Evolutionary conservation across 2,113 vertebrate species (phyloP).

Genomic region (Catharus fuscescens): DNA sequence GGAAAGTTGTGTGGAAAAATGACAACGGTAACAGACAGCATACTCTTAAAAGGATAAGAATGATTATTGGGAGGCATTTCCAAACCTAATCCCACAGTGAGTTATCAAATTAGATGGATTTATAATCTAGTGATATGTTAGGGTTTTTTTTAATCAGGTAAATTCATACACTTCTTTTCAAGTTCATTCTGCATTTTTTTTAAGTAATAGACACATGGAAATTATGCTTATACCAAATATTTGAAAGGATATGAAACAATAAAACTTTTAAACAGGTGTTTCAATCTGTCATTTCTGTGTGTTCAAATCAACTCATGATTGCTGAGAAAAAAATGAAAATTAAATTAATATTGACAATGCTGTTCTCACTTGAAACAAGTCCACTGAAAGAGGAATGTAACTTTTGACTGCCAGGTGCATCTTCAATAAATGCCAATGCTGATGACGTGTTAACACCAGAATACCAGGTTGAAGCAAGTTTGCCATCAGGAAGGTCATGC

Average conservation of each 20-base stretch:
- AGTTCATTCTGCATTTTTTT: neutral
- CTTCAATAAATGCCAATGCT: neutral
- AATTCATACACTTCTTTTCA: neutral
- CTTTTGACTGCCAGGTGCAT: neutral
- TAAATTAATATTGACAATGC: neutral
- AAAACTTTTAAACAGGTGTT: neutral
- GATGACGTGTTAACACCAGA: neutral
- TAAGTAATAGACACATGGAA: neutral
- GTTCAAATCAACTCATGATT: neutral
- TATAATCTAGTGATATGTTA: neutral
- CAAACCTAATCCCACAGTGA: neutral
- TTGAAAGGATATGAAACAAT: neutral
- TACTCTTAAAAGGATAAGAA: neutral
- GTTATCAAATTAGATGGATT: neutral
- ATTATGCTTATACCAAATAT: neutral
- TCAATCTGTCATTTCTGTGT: neutral
- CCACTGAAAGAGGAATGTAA: neutral
- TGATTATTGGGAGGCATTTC: neutral
- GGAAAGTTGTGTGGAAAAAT: neutral
- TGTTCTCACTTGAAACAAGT: neutral
- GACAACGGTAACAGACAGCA: neutral
- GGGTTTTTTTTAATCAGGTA: neutral
- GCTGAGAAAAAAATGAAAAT: neutral
- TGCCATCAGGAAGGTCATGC: neutral
- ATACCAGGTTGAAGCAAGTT: neutral